phyloP scores from a whole-genome alignment of 2,888 invertebrate genomes.

The Autographa gamma region DNA sequence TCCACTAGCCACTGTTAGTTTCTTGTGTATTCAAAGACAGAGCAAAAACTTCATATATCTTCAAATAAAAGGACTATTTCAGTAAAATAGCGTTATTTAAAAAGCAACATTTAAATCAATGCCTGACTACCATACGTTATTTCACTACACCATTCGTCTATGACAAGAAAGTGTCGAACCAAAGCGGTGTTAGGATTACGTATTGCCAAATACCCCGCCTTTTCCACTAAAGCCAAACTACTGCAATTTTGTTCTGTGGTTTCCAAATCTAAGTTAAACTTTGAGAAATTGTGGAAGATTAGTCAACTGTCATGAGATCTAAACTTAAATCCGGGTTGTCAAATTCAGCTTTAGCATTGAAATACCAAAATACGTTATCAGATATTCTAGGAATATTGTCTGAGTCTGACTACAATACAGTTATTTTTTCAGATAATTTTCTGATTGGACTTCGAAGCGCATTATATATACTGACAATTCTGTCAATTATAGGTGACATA shows the following conservation, averaged over 20 bases:
- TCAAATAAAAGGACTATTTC: too few species aligned
- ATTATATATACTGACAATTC: too few species aligned
- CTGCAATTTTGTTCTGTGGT: slow-evolving; percentile 28
- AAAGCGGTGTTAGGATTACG: slow-evolving; percentile 21
- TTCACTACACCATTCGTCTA: slow-evolving; percentile 29
- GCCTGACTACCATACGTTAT: slow-evolving; percentile 12
- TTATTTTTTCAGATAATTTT: too few species aligned
- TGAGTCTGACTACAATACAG: too few species aligned
- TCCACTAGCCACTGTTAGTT: too few species aligned
- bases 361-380: not conserved
- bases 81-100: not conserved
- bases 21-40: too few species aligned
- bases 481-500: too few species aligned
- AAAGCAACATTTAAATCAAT: slow-evolving; percentile 14
- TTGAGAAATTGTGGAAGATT: not conserved
- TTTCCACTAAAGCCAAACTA: slow-evolving; percentile 42
- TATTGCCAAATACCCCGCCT: slow-evolving; percentile 46
- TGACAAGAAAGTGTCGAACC: slow-evolving; percentile 47
- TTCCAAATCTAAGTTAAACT: slow-evolving; percentile 16
- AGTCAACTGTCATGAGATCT: not conserved
- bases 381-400: not conserved
- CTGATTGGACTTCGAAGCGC: too few species aligned
- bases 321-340: not conserved
- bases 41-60: too few species aligned
- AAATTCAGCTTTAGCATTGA: not conserved